These are phyloP conservation scores for Gymnocephalus cernua DNA, from an alignment of 2,113 vertebrate genomes.

Conservation along the genomic window DNA sequence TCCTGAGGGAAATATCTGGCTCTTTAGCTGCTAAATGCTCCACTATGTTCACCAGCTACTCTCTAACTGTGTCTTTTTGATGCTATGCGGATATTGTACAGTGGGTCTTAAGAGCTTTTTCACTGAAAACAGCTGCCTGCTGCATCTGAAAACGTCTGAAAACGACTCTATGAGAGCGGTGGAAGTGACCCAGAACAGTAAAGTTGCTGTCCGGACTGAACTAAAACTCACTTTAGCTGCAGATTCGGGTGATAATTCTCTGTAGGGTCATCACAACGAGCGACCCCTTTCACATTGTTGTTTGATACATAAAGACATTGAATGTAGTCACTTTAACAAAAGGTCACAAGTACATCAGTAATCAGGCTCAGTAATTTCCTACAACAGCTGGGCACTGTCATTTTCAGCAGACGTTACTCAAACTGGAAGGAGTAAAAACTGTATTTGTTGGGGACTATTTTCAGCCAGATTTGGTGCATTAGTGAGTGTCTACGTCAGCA, in stretches of 20 bases:
- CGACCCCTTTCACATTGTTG: too few relatives aligned
- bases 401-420: constrained; percentile 13
- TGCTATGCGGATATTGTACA: background rate
- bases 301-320: too few relatives aligned
- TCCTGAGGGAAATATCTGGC: background rate
- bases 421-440: background rate
- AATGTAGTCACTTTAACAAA: too few relatives aligned
- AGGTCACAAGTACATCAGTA: too few relatives aligned
- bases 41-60: background rate
- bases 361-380: background rate
- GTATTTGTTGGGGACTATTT: constrained; percentile 24
- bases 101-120: too few relatives aligned
- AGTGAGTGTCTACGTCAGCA: constrained; percentile 21
- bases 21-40: background rate
- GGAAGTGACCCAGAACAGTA: too few relatives aligned
- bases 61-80: background rate
- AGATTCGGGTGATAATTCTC: too few relatives aligned
- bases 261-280: too few relatives aligned
- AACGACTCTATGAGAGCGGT: too few relatives aligned
- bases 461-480: constrained; percentile 1
- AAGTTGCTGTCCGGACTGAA: too few relatives aligned
- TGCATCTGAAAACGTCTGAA: too few relatives aligned
- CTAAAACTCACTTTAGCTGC: background rate
- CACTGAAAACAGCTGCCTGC: too few relatives aligned
- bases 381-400: background rate